Evolutionary conservation across 23 tunicate species (phyloP).

Genomic region (Halocynthia aurantium): DNA sequence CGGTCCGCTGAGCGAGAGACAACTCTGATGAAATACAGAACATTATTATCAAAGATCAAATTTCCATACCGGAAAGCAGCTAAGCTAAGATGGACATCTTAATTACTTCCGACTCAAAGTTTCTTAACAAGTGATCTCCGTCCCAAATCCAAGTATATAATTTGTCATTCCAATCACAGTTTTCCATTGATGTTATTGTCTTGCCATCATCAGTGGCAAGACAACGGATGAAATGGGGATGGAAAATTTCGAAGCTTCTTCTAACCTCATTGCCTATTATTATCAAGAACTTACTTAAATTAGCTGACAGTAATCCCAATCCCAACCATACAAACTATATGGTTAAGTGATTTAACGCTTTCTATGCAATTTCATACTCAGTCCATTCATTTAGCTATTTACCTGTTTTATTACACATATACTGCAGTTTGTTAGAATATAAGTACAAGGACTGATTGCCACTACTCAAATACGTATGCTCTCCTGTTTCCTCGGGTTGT

Average conservation of each 20-base stretch:
- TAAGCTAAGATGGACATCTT: neutral
- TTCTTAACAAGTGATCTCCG: conserved; percentile 19
- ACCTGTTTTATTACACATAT: conserved; percentile 45
- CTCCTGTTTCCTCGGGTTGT: conserved; percentile 18
- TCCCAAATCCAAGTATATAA: conserved; percentile 58
- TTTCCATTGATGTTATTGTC: neutral
- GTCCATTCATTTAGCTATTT: too few species aligned
- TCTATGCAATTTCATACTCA: too few species aligned
- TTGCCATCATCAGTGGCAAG: conserved; percentile 21
- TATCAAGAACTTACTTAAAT: too few species aligned
- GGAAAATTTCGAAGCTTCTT: conserved; percentile 30
- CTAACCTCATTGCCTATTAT: conserved; percentile 18
- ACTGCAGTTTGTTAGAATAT: conserved; percentile 25
- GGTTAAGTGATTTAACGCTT: too few species aligned
- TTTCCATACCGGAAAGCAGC: neutral
- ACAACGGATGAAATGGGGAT: conserved; percentile 21
- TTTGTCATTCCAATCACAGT: conserved; percentile 10
- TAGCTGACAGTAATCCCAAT: too few species aligned
- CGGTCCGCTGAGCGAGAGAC: conserved; percentile 22
- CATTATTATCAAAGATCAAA: neutral
- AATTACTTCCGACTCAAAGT: conserved; percentile 16
- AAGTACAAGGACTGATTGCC: neutral
- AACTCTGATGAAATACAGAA: conserved; percentile 14
- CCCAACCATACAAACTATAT: too few species aligned
- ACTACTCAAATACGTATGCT: neutral